Conservation (phyloP, 2,888 invertebrate species). For the Apamea epomidion region DNA sequence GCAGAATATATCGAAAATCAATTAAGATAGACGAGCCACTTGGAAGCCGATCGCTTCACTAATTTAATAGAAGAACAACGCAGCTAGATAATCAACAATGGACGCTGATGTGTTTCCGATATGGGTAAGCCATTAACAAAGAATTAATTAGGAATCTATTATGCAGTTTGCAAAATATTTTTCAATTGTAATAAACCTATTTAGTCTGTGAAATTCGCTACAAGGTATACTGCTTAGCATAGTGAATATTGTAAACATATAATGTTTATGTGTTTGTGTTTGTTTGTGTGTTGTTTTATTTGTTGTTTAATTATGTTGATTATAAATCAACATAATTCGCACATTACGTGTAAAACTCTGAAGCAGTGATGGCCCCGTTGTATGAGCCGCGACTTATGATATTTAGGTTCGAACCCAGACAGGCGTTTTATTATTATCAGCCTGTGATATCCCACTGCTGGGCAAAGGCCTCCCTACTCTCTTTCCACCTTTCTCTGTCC, state of each 20-base stretch:
- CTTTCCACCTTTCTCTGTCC: too few species aligned
- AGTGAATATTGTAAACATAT: background rate
- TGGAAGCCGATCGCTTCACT: constrained; percentile 30
- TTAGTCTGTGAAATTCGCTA: background rate
- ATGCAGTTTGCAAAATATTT: background rate
- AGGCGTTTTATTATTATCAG: background rate
- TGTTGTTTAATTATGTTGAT: too few species aligned
- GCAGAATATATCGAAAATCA: constrained; percentile 23
- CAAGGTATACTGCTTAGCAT: background rate
- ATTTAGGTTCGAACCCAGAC: background rate
- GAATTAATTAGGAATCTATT: background rate
- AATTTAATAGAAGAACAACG: constrained; percentile 36
- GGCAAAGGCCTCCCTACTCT: too few species aligned
- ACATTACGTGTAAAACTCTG: background rate
- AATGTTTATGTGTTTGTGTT: too few species aligned
- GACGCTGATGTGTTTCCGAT: constrained; percentile 41
- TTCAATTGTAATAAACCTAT: background rate
- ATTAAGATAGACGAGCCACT: constrained; percentile 28
- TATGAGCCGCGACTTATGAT: background rate
- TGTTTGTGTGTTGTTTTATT: too few species aligned
- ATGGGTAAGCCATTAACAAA: constrained; percentile 17
- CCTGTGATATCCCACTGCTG: too few species aligned
- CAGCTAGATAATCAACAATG: constrained; percentile 22
- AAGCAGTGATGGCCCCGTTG: background rate
- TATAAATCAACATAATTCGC: background rate